Evolutionary conservation across 2,888 invertebrate species (phyloP).

Genomic region (Lasioglossum oenotherae): DNA sequence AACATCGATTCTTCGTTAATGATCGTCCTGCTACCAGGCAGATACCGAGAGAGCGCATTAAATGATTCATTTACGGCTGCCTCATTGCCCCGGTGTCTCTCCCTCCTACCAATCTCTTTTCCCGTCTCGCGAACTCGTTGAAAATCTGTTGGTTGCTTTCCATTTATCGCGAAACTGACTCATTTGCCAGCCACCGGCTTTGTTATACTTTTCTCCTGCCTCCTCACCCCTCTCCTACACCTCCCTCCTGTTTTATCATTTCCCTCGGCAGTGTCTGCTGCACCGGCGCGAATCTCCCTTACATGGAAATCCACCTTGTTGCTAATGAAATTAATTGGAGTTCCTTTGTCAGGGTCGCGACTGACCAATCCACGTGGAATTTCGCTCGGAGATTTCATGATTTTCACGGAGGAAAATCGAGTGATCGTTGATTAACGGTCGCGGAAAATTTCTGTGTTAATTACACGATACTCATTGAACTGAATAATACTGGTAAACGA

Average conservation of each 20-base stretch:
- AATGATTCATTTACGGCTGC: conserved; percentile 65
- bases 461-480: background rate
- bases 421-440: background rate
- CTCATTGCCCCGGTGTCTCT: conserved; percentile 49
- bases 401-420: background rate
- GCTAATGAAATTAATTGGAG: conserved; percentile 37
- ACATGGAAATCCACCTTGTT: conserved; percentile 37
- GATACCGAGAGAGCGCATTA: conserved; percentile 47
- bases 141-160: conserved; percentile 64
- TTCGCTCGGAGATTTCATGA: background rate
- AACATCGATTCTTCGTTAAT: conserved; percentile 6
- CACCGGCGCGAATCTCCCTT: background rate
- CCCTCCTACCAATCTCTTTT: background rate
- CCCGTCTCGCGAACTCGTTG: conserved; percentile 57
- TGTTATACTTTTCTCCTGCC: conserved; percentile 44
- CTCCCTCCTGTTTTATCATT: background rate
- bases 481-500: background rate
- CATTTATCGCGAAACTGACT: conserved; percentile 77
- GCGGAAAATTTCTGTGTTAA: background rate
- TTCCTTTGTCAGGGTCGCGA: conserved; percentile 32
- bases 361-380: conserved; percentile 39
- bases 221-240: background rate
- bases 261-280: background rate
- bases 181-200: conserved; percentile 62
- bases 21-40: conserved; percentile 32